Evolutionary conservation across 2,888 invertebrate genomes (phyloP).

Genomic region (Holacanthella duospinosa): DNA sequence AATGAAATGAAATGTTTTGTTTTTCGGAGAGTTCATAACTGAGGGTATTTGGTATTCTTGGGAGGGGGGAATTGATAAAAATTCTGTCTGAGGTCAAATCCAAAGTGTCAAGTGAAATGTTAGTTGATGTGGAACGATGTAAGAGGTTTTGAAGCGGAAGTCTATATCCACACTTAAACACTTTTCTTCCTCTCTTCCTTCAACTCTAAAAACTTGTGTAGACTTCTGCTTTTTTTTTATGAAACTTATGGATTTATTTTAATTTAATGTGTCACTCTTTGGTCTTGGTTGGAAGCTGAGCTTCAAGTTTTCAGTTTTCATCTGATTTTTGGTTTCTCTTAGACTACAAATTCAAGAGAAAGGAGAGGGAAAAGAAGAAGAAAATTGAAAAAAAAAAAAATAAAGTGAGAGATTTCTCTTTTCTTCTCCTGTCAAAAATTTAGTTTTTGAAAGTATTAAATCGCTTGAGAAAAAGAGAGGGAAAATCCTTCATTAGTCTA

Average conservation of each 20-base stretch:
- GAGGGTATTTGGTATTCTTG: no score
- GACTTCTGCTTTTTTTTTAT: not conserved
- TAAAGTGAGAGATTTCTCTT: not conserved
- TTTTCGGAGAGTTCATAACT: not conserved
- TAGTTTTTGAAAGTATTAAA: constrained; percentile 9
- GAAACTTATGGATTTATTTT: constrained; percentile 1
- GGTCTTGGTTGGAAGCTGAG: not conserved
- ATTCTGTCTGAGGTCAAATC: not conserved
- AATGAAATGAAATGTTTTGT: not conserved
- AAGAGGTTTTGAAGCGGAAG: no score
- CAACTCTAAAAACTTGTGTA: no score
- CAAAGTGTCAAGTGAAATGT: not conserved
- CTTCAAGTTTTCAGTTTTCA: no score
- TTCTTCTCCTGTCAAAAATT: constrained; percentile 7
- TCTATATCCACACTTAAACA: not conserved
- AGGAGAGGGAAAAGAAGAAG: not conserved
- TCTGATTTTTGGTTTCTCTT: not conserved
- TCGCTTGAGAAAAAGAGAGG: constrained; percentile 3
- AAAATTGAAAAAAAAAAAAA: not conserved
- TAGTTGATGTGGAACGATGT: not conserved
- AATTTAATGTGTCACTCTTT: constrained; percentile 4
- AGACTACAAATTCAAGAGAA: no score
- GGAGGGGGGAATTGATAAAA: no score
- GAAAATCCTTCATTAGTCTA: constrained; percentile 11
- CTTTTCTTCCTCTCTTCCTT: no score